A percentile compares a stretch with the other conserved stretches of the same genome.
phyloP scores from a whole-genome alignment of 2,797 vertebrate genomes.

The Lycodopsis pacificus region DNA sequence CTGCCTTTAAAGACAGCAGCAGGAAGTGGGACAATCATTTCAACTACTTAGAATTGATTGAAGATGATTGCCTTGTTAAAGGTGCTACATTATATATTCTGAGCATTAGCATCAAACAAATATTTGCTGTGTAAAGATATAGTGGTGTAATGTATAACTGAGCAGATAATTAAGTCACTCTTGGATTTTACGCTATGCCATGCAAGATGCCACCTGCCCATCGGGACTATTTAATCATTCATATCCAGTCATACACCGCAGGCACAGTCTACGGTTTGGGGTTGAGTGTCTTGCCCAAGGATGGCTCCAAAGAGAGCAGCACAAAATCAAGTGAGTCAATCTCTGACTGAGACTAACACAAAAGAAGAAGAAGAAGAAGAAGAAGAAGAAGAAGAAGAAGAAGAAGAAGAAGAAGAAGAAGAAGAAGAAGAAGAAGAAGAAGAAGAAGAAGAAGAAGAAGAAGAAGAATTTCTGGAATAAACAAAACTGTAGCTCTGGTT shows the following conservation, averaged over 20 bases:
- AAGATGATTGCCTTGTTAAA: not conserved
- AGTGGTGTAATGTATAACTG: not conserved
- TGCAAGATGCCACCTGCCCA: not conserved
- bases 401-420: not conserved
- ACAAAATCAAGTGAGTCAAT: no score
- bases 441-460: no score
- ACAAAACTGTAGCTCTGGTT: not conserved
- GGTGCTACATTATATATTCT: not conserved
- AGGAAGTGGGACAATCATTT: conserved; percentile 28
- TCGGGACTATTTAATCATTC: not conserved
- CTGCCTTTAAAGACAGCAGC: conserved; percentile 5
- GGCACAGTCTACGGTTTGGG: not conserved
- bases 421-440: no score
- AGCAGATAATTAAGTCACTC: not conserved
- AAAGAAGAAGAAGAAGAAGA: no score
- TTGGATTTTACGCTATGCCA: not conserved
- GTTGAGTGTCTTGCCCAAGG: not conserved
- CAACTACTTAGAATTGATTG: not conserved
- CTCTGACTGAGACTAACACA: not conserved
- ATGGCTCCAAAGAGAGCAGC: not conserved
- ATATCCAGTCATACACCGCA: not conserved
- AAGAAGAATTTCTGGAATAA: not conserved
- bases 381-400: no score
- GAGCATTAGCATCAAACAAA: not conserved
- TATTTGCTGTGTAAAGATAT: not conserved